These are phyloP conservation scores for Nebria brevicollis DNA, from an alignment of 2,888 invertebrate genomes.

Conservation along the genomic window DNA sequence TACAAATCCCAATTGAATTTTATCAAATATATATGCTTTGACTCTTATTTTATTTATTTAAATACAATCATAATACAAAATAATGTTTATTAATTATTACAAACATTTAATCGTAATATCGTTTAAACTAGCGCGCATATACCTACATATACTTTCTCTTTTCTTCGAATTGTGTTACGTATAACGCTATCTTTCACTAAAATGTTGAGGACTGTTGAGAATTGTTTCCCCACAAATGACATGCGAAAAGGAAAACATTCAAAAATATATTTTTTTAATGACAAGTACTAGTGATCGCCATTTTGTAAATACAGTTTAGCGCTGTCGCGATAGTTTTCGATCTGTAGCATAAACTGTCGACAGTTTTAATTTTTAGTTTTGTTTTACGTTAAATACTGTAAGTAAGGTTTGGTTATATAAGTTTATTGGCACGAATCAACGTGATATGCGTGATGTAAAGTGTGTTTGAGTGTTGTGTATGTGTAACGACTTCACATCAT, in stretches of 20 bases:
- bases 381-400: neutral
- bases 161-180: neutral
- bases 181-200: neutral
- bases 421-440: neutral
- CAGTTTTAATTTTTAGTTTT: slow-evolving; percentile 1
- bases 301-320: slow-evolving; percentile 26
- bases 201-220: neutral
- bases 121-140: neutral
- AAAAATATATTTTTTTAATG: neutral
- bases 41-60: no score
- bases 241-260: slow-evolving; percentile 3
- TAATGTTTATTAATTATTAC: no score
- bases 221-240: neutral
- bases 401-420: neutral
- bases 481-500: slow-evolving; percentile 6
- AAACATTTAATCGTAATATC: neutral
- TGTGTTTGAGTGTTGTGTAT: neutral
- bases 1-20: no score
- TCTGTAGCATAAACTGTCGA: neutral
- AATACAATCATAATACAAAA: no score
- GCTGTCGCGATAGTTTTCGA: slow-evolving; percentile 12
- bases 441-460: neutral
- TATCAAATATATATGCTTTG: no score
- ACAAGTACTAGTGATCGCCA: slow-evolving; percentile 16
- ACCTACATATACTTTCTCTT: neutral